Percentiles rank a stretch among this genome's conserved stretches.
phyloP scores from a whole-genome alignment of 2,113 vertebrate genomes.

The Myrmecophaga tridactyla region DNA sequence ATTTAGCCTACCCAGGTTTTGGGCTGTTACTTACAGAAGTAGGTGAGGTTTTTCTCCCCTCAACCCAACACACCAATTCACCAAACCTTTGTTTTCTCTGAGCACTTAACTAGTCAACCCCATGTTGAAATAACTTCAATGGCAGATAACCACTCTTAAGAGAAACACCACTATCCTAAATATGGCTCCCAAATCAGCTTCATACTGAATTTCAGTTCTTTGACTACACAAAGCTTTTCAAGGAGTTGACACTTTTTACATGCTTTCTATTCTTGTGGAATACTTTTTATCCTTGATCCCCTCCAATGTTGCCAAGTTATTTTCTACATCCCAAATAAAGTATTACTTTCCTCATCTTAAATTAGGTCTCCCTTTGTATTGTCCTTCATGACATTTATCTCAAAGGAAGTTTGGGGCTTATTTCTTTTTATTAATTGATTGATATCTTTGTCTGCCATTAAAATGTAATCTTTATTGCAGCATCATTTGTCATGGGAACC shows the following conservation, averaged over 20 bases:
- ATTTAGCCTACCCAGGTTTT: not conserved
- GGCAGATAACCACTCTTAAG: not conserved
- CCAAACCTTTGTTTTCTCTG: not conserved
- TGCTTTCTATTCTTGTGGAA: not conserved
- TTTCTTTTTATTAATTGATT: not conserved
- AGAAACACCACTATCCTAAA: not conserved
- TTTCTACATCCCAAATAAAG: not conserved
- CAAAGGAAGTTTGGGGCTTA: not conserved
- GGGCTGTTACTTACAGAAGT: not conserved
- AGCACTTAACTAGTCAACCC: not conserved
- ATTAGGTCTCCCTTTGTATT: not conserved
- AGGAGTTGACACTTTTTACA: not conserved
- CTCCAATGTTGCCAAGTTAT: not conserved
- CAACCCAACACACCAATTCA: not conserved
- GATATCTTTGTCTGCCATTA: not conserved
- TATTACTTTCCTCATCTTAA: not conserved
- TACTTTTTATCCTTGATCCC: not conserved
- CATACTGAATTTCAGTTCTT: not conserved
- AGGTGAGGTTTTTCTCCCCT: not conserved
- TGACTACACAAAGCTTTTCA: not conserved
- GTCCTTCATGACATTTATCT: not conserved
- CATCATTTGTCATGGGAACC: not conserved
- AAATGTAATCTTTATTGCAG: not conserved
- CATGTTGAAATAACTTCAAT: not conserved
- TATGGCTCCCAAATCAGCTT: not conserved